Conservation (phyloP, 2,113 vertebrate genomes). For the Eurypyga helias region DNA sequence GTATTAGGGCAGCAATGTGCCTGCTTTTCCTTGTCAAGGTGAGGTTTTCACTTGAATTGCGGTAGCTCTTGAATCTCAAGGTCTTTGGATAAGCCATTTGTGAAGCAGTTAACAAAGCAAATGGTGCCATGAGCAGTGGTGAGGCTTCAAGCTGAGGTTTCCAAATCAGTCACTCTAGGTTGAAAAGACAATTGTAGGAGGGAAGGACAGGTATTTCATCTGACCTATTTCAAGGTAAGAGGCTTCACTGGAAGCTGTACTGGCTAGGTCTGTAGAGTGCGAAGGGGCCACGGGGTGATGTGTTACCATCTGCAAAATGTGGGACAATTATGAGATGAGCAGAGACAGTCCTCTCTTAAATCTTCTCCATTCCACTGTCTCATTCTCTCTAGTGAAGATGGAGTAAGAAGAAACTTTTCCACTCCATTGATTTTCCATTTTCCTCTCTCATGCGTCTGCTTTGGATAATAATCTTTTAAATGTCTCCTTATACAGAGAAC, state of each 20-base stretch:
- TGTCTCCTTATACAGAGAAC: background rate
- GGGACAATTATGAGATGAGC: background rate
- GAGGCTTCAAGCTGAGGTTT: background rate
- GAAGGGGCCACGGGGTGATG: rapidly evolving
- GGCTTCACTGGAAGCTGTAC: background rate
- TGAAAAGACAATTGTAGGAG: background rate
- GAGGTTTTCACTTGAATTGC: background rate
- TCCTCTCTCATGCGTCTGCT: background rate
- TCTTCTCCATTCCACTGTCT: background rate
- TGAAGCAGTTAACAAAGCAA: background rate
- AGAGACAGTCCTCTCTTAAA: background rate
- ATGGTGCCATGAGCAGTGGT: rapidly evolving
- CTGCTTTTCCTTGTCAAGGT: background rate
- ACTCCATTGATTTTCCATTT: constrained; percentile 38
- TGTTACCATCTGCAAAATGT: background rate
- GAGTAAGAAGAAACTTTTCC: constrained; percentile 1
- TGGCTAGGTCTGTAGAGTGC: background rate
- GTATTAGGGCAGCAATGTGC: background rate
- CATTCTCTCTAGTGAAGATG: background rate
- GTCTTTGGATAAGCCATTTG: background rate
- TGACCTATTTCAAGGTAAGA: background rate
- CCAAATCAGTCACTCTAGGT: background rate
- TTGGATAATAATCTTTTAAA: constrained; percentile 16
- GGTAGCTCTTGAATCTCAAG: background rate
- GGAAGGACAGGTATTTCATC: background rate